Percentiles rank a stretch among this genome's conserved stretches.
Evolutionary conservation across 2,888 invertebrate species (phyloP).

Genomic region (Melanostoma scalare): DNA sequence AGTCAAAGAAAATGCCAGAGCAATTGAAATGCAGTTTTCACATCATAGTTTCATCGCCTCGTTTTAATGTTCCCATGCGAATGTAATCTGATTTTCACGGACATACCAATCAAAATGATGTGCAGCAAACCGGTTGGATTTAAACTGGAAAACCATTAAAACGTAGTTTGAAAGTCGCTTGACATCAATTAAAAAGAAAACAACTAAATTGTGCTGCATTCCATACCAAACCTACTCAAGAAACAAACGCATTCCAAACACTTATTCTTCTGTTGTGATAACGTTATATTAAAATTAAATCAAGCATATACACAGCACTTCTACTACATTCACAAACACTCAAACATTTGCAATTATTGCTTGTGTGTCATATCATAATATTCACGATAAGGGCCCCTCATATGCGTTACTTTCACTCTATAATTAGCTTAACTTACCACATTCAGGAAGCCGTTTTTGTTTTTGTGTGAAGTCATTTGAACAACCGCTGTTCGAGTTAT

Average conservation of each 20-base stretch:
- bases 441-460: slow-evolving; percentile 52
- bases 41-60: no score
- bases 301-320: background rate
- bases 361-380: background rate
- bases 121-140: slow-evolving; percentile 19
- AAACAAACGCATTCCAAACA: background rate
- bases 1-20: no score
- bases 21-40: no score
- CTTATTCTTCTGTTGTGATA: background rate
- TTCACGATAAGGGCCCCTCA: slow-evolving; percentile 29
- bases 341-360: no score
- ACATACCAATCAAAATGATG: background rate
- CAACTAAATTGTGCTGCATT: no score
- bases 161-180: no score
- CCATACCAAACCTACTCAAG: no score
- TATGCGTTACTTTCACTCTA: slow-evolving; percentile 20
- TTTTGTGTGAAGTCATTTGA: slow-evolving; percentile 14
- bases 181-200: no score
- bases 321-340: no score
- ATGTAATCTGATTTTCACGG: no score
- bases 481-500: slow-evolving; percentile 37
- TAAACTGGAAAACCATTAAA: background rate
- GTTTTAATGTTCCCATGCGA: no score
- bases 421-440: slow-evolving; percentile 75
- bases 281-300: background rate